A percentile compares a stretch with the other conserved stretches of the same genome.
Evolutionary conservation across 1,140 invertebrate genomes (phyloP).

Genomic region (Cyclargus thomasi): DNA sequence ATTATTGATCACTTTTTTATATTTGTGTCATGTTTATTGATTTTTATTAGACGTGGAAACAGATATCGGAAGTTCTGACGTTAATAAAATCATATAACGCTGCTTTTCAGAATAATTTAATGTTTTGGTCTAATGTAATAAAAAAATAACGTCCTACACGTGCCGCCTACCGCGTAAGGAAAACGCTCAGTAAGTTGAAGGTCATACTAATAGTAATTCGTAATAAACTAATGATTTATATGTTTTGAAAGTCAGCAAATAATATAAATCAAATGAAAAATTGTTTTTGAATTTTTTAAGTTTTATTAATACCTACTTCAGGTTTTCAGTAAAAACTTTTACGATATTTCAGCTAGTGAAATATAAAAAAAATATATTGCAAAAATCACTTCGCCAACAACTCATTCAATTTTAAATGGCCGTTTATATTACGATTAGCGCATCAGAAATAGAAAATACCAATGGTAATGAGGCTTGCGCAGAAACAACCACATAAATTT

Average conservation of each 20-base stretch:
- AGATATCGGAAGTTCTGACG: neutral
- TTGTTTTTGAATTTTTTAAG: too few species aligned
- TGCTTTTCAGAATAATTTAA: neutral
- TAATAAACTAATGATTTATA: neutral
- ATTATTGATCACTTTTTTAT: constrained; percentile 25
- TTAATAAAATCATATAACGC: neutral
- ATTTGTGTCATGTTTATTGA: constrained; percentile 1
- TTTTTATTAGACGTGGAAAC: neutral
- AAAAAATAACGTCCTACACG: neutral
- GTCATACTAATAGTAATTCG: neutral
- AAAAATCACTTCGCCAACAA: neutral
- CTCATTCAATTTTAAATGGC: neutral
- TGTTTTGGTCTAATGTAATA: neutral
- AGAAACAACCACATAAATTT: constrained; percentile 1
- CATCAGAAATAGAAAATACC: neutral
- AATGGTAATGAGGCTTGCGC: neutral
- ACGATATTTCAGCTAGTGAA: neutral
- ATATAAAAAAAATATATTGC: neutral
- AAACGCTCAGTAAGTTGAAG: neutral
- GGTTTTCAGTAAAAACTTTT: neutral
- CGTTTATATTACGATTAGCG: neutral
- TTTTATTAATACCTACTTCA: too few species aligned
- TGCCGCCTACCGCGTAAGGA: neutral
- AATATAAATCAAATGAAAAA: too few species aligned
- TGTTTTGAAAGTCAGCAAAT: neutral